Conservation (phyloP, 2,888 invertebrate species). For the Apantesis nais region DNA sequence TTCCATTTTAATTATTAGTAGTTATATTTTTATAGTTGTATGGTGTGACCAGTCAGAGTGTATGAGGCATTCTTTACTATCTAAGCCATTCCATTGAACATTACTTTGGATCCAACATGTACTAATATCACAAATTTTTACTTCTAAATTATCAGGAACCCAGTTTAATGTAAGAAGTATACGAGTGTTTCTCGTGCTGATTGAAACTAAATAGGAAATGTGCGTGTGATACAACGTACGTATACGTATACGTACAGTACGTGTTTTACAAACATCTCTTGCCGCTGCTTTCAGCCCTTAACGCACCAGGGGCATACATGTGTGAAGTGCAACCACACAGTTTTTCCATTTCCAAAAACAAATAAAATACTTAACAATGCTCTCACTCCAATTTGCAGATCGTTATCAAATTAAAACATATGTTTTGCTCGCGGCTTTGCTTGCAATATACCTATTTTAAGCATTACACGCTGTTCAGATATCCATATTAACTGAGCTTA, state of each 20-base stretch:
- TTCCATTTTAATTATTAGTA: conserved; percentile 51
- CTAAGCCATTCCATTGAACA: conserved; percentile 44
- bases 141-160: neutral
- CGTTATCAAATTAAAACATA: neutral
- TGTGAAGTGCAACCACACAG: neutral
- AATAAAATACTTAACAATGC: no score
- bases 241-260: neutral
- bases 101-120: neutral
- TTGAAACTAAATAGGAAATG: neutral
- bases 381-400: no score
- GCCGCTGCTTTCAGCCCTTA: neutral
- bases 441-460: no score
- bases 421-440: conserved; percentile 19
- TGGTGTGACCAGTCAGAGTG: conserved; percentile 47
- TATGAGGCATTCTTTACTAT: conserved; percentile 22
- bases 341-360: no score
- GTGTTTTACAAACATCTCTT: neutral
- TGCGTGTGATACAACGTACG: neutral
- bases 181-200: neutral
- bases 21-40: conserved; percentile 44
- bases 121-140: neutral
- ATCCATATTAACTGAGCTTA: conserved; percentile 35
- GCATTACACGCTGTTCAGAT: no score
- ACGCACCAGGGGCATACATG: neutral
- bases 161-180: neutral